Evolutionary conservation across 2,797 vertebrate genomes (phyloP).

Genomic region (Heteromormyrus szaboi): DNA sequence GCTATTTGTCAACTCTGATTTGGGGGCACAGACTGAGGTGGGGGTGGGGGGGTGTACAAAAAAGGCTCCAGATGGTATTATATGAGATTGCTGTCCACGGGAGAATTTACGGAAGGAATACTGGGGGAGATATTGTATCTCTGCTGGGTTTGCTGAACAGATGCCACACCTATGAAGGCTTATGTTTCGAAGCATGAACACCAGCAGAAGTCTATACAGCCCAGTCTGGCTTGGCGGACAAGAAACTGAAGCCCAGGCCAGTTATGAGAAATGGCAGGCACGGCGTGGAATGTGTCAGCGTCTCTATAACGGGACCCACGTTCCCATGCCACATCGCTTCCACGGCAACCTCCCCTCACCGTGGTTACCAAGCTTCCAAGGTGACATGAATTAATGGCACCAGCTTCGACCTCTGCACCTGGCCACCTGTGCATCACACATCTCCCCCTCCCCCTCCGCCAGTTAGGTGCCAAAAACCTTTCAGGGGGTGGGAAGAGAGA

Average conservation of each 20-base stretch:
- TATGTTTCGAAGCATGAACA: neutral
- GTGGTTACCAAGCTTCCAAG: neutral
- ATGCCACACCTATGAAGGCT: neutral
- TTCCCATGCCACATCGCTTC: neutral
- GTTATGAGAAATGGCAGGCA: constrained; percentile 6
- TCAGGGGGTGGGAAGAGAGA: neutral
- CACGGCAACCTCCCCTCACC: neutral
- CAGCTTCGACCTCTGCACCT: neutral
- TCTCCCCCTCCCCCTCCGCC: neutral
- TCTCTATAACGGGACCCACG: neutral
- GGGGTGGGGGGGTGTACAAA: constrained; percentile 24
- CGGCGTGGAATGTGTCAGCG: neutral
- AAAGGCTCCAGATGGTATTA: constrained; percentile 42
- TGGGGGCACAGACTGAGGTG: constrained; percentile 29
- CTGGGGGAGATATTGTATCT: neutral
- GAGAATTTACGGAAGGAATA: neutral
- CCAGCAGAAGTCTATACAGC: neutral
- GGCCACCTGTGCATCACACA: neutral
- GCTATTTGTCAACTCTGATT: constrained; percentile 27
- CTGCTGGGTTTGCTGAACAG: neutral
- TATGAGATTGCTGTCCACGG: neutral
- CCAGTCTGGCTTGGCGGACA: constrained; percentile 8
- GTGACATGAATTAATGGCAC: neutral
- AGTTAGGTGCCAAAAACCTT: neutral
- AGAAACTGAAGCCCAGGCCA: neutral